These are phyloP conservation scores for Spilogale gracilis DNA, from an alignment of 2,113 vertebrate genomes.

Conservation along the genomic window DNA sequence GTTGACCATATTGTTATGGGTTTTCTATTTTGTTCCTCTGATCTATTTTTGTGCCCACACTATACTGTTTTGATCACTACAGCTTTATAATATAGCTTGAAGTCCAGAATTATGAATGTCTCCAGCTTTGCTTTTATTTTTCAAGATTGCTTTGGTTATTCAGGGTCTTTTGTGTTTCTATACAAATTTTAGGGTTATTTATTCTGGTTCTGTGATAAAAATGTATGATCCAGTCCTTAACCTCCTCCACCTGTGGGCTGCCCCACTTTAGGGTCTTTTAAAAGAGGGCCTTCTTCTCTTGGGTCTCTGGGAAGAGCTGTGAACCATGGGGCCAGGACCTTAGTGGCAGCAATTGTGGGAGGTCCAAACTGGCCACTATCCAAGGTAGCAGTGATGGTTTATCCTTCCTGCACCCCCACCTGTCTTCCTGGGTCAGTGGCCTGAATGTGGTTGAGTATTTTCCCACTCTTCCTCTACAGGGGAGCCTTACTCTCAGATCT, in stretches of 20 bases:
- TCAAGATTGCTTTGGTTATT: neutral
- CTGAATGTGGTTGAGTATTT: neutral
- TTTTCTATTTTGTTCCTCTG: neutral
- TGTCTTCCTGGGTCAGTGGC: neutral
- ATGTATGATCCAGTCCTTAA: constrained; percentile 12
- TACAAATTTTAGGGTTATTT: neutral
- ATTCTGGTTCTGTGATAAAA: neutral
- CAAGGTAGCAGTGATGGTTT: neutral
- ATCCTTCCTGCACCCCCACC: neutral
- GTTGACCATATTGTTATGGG: no score
- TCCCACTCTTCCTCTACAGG: neutral
- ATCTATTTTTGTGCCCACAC: neutral
- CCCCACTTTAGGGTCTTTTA: neutral
- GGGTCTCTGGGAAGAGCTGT: neutral
- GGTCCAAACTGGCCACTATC: fast-evolving
- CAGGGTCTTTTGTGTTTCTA: neutral
- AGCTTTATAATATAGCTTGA: neutral
- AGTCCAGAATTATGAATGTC: neutral
- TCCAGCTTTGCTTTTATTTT: neutral
- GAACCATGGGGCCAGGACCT: neutral
- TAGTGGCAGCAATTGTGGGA: neutral
- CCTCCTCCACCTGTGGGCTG: neutral
- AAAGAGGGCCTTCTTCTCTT: neutral
- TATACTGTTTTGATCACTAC: neutral
- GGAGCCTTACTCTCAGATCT: neutral